phyloP scores from a whole-genome alignment of 1,140 invertebrate species.

The Saccostrea echinata region DNA sequence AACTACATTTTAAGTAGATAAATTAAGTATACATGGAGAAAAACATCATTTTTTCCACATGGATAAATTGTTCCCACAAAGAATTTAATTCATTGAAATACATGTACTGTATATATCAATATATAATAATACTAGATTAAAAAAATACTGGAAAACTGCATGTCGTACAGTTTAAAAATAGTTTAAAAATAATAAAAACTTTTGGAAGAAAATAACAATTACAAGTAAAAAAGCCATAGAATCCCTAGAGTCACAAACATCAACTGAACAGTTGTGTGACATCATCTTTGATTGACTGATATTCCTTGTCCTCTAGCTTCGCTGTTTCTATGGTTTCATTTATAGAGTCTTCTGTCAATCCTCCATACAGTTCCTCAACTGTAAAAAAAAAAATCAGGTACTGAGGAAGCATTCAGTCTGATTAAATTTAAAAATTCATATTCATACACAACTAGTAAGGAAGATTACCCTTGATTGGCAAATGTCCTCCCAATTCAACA shows the following conservation, averaged over 20 bases:
- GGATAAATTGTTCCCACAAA: too few relatives aligned
- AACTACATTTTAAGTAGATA: too few relatives aligned
- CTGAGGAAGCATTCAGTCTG: background rate
- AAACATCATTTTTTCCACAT: too few relatives aligned
- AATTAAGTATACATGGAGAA: too few relatives aligned
- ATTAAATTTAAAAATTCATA: too few relatives aligned
- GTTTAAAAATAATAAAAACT: background rate
- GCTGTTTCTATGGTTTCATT: conserved; percentile 64
- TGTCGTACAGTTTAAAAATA: too few relatives aligned
- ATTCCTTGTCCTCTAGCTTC: conserved; percentile 59
- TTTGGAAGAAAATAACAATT: background rate
- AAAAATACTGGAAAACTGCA: too few relatives aligned
- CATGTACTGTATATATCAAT: too few relatives aligned
- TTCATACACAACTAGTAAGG: background rate
- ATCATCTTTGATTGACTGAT: conserved; percentile 63
- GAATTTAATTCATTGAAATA: too few relatives aligned
- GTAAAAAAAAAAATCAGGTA: conserved; percentile 26
- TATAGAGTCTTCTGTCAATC: conserved; percentile 66
- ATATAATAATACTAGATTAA: too few relatives aligned
- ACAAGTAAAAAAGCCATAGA: background rate
- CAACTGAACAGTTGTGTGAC: conserved; percentile 65
- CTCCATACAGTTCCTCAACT: conserved; percentile 67
- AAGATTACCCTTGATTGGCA: conserved; percentile 72
- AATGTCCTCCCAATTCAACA: conserved; percentile 73
- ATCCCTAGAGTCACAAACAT: conserved; percentile 38